Evolutionary conservation across 2,113 vertebrate species (phyloP), one percentile per base, ranked within the genome.

Genomic region (Xerus inauris): DNA sequence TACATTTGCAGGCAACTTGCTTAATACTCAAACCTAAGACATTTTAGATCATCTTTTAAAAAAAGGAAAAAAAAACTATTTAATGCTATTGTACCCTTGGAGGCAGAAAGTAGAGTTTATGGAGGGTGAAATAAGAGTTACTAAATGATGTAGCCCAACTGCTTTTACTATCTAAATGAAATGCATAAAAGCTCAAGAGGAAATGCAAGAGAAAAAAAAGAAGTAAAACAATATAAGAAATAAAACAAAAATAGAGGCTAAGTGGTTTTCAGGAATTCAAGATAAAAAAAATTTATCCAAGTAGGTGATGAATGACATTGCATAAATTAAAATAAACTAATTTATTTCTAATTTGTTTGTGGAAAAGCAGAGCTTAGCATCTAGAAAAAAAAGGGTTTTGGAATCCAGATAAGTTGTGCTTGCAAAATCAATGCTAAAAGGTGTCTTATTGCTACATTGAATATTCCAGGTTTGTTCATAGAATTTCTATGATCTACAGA

Each of bases 41-140:
- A 62, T 77, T 71, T 93, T 92, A 94, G 76, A 77, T 94, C 22
- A 97, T 71, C 73, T 84, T n/a, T n/a, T 40, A 38, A 87, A 92
- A 47, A 51, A 42, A 76, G 76, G 30, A 71, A 75, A 51, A 76
- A 51, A 51, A 51, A 73, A 22, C 30, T 30, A 69, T 12, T 57
- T 95, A 97, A 94, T 94, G 32, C 45, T 80, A 22, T 0, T 8
- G 38, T 89, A 81, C 45, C 30, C 94, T 95, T 81, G 73, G 35
- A 95, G 51, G 77, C 72, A 97, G 82, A 94, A 96, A 96, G 54
- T n/a, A 1, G 4, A 89, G 49, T 95, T 96, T 94, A 97, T 89
- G 95, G 93, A 95, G 93, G 91, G 57, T 98, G 95, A 98, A 98
- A 97, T 94, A 95, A 20, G 47, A 97, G 19, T 95, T 80, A 94